Percentiles rank a stretch among this genome's conserved stretches.
These are phyloP conservation scores for Parnassius smintheus DNA, from an alignment of 2,888 invertebrate genomes.

Conservation along the genomic window DNA sequence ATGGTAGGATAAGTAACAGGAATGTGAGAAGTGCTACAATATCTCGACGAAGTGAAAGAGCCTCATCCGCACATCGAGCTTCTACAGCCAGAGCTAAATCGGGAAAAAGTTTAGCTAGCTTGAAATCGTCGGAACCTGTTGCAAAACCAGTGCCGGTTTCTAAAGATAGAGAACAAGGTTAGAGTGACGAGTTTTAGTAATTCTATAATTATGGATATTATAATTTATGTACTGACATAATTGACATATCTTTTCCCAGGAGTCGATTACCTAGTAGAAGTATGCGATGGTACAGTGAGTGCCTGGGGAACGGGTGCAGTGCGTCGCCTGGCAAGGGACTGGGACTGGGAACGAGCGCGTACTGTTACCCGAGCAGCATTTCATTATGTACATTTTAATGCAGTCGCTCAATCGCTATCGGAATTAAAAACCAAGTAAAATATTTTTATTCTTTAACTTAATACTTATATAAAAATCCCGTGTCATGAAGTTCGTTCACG, in stretches of 20 bases:
- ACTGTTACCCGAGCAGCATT: slow-evolving; percentile 92
- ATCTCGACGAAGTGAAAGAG: slow-evolving; percentile 65
- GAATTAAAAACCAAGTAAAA: slow-evolving; percentile 85
- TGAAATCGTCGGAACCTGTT: slow-evolving; percentile 76
- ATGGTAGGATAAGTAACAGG: slow-evolving; percentile 60
- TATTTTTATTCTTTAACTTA: not conserved
- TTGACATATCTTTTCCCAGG: slow-evolving; percentile 68
- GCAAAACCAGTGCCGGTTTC: slow-evolving; percentile 69
- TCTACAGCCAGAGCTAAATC: slow-evolving; percentile 84
- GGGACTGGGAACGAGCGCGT: slow-evolving; percentile 89
- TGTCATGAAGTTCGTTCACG: no score
- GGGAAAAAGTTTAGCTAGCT: slow-evolving; percentile 68
- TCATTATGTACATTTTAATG: slow-evolving; percentile 93
- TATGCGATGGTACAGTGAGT: slow-evolving; percentile 90
- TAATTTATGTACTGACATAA: not conserved
- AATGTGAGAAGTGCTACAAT: slow-evolving; percentile 77
- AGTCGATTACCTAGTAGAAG: slow-evolving; percentile 94
- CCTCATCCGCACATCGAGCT: slow-evolving; percentile 79
- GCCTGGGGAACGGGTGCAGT: slow-evolving; percentile 94
- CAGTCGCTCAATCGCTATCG: slow-evolving; percentile 86
- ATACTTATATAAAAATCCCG: no score
- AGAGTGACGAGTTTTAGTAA: no score
- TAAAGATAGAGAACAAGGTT: slow-evolving; percentile 88
- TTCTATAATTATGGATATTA: not conserved
- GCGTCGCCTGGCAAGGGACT: slow-evolving; percentile 89